Evolutionary conservation across 2,113 vertebrate genomes (phyloP), one percentile per base, ranked within the genome.

Genomic region (Gopherus flavomarginatus): DNA sequence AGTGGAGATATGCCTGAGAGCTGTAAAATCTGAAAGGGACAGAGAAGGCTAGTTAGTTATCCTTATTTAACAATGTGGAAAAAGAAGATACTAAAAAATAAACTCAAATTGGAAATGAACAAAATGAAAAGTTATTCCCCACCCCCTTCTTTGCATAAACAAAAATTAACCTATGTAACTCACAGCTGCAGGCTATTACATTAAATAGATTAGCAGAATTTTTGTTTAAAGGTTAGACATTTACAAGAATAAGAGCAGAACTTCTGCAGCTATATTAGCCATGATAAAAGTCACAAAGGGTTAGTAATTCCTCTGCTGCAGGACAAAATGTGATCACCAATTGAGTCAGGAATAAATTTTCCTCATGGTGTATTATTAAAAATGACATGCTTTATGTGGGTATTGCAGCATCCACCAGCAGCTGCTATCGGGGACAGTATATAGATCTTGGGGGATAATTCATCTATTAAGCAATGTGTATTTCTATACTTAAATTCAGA

Each of bases 31-130:
- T 80, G 90, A 3, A 53, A 85, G 86, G 54, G 38, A 84, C 2
- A 1, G 83, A 87, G 62, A n/a, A n/a, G 35, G 65, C n/a, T 72
- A 56, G 49, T 17, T 82, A 16, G n/a, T 86, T 93, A 85, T 42
- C 75, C 81, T 91, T 88, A 77, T 79, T 92, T 88, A 89, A 90
- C 2, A 94, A 49, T 38, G 80, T 1, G 75, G 52, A 88, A 59
- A 69, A 62, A 17, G 1, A 80, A 2, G 3, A 4, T 29, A 80
- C 75, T 92, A 3, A 82, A 79, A 88, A 38, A 85, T 2, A 85
- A 96, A 59, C 31, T 65, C 29, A 65, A 65, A 65, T 65, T 35
- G 62, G 31, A 65, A 65, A 35, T 35, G 16, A 65, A 69, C 5
- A 22, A 69, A 35, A 62, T 62, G 59, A 14, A 31, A 69, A 38